Conservation (phyloP, 2,113 vertebrate genomes). For the Phaetusa simplex region DNA sequence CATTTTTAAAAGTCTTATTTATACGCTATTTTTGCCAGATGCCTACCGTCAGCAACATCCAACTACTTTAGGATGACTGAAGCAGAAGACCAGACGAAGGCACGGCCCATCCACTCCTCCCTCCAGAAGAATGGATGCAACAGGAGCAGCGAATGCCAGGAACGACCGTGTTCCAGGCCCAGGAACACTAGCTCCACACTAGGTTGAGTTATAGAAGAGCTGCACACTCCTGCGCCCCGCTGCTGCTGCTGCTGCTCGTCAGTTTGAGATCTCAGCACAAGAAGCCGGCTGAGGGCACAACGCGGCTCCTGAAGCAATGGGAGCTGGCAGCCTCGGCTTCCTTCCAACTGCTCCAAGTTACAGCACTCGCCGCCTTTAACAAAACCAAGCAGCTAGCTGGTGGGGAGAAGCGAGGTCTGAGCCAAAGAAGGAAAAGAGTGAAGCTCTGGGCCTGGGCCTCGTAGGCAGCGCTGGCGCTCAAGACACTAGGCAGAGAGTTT, state of each 20-base stretch:
- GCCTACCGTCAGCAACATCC: too few species aligned
- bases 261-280: background rate
- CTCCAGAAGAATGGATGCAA: background rate
- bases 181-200: background rate
- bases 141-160: background rate
- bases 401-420: background rate
- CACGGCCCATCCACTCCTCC: background rate
- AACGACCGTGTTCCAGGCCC: background rate
- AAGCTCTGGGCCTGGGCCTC: background rate
- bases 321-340: background rate
- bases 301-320: background rate
- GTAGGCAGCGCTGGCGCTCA: fast-evolving
- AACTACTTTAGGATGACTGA: background rate
- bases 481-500: background rate
- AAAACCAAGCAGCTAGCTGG: background rate
- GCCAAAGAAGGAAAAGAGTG: background rate
- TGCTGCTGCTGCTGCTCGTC: background rate
- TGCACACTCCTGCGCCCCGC: background rate
- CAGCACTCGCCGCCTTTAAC: background rate
- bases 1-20: background rate
- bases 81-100: background rate
- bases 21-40: background rate
- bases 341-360: background rate
- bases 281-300: background rate
- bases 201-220: background rate